Evolutionary conservation across 2,888 invertebrate genomes (phyloP), one percentile per base, ranked within the genome.

Genomic region (Aromia moschata): DNA sequence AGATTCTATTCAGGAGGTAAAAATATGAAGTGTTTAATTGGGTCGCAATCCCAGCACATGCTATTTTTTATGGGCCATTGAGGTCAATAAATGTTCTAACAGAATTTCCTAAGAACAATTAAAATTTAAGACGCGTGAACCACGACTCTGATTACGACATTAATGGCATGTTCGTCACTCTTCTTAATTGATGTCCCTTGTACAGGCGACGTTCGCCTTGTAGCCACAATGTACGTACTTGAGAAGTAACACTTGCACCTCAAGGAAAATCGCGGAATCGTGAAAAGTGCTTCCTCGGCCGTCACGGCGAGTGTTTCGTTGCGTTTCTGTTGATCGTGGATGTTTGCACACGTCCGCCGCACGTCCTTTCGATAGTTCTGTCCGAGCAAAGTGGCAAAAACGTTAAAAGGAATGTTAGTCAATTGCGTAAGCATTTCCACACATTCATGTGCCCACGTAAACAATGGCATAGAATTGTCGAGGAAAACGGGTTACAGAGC

Each of bases 401-500:
- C 72, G 72, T 71, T 70, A 70, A 66, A 58, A 71, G 73, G 76
- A 76, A 76, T 76, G 76, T 74, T 65, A 61, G 64, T 58, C 62
- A 40, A 71, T 76, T 76, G 75, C 76, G 75, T 74, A 76, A 76
- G 71, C 73, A 70, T 70, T 70, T 71, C 67, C 65, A 69, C 64
- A 71, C 68, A 68, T 69, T 68, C 64, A 65, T 70, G 65, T 71
- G 75, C 76, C 75, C 77, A 77, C 77, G 76, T 77, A 77, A 79
- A 79, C 79, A 79, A 79, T 79, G 75, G 75, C 71, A 70, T 69
- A 71, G 72, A 71, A 71, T 70, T 69, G 74, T 74, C 79, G 79
- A 79, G 79, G 79, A 78, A 78, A 78, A 78, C 79, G 76, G 77
- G 78, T 79, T 77, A 76, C 60, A 57, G 68, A 73, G 72, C 74